Evolutionary conservation across 2,113 vertebrate genomes (phyloP).

Genomic region (Plestiodon gilberti): DNA sequence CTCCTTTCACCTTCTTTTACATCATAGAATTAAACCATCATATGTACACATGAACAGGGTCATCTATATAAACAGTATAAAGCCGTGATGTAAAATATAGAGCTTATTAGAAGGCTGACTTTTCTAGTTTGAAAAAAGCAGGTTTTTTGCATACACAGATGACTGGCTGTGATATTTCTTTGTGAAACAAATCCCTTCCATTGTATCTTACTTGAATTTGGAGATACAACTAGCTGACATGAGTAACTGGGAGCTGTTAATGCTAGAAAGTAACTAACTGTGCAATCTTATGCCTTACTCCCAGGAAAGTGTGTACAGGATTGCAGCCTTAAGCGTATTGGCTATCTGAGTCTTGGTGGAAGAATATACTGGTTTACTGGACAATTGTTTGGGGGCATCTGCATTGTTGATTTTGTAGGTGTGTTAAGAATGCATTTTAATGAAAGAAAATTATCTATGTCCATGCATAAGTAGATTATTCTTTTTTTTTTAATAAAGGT

Average conservation of each 20-base stretch:
- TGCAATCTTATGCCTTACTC: too few relatives aligned
- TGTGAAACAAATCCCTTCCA: not conserved
- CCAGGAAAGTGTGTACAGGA: too few relatives aligned
- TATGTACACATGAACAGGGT: fast-evolving
- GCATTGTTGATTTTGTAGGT: not conserved
- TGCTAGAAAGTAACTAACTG: not conserved
- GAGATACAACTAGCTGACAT: not conserved
- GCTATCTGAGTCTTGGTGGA: fast-evolving
- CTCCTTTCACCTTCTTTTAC: not conserved
- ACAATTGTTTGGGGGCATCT: not conserved
- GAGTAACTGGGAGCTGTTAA: not conserved
- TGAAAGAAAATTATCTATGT: not conserved
- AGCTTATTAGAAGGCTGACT: not conserved
- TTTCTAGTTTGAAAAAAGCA: not conserved
- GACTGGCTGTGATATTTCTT: not conserved
- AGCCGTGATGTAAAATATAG: not conserved
- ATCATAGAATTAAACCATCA: not conserved
- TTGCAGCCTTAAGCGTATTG: not conserved
- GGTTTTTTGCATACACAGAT: not conserved
- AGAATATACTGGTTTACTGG: not conserved
- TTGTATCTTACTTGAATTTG: not conserved
- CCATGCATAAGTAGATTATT: not conserved
- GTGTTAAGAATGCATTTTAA: not conserved
- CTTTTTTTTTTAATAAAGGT: not conserved
- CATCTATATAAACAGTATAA: not conserved